Conservation (phyloP, 2,888 invertebrate species). For the Gnatocerus cornutus region DNA sequence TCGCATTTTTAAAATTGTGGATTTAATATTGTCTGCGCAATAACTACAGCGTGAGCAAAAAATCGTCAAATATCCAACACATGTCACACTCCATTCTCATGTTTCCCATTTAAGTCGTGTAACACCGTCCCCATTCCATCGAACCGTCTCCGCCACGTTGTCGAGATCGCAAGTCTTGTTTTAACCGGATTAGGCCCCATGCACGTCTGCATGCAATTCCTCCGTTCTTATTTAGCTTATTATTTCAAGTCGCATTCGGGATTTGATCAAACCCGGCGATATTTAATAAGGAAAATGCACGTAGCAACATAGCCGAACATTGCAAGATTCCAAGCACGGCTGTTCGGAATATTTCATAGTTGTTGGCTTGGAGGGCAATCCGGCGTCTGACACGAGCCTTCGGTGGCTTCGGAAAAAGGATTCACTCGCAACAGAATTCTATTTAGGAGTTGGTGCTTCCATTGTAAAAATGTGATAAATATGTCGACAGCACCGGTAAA, state of each 20-base stretch:
- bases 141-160: not conserved
- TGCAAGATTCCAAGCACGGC: constrained; percentile 62
- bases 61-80: too few species aligned
- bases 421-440: constrained; percentile 31
- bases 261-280: constrained; percentile 47
- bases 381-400: constrained; percentile 39
- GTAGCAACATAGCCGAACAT: constrained; percentile 1
- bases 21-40: too few species aligned
- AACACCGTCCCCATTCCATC: not conserved
- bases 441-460: constrained; percentile 31
- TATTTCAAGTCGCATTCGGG: constrained; percentile 36
- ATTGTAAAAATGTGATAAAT: constrained; percentile 43
- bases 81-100: not conserved
- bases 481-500: constrained; percentile 41
- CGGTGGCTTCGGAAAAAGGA: constrained; percentile 30
- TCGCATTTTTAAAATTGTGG: too few species aligned
- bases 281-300: constrained; percentile 56
- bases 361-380: constrained; percentile 49
- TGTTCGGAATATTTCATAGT: constrained; percentile 64
- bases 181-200: constrained; percentile 1
- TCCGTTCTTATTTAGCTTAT: constrained; percentile 43
- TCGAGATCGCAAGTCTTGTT: not conserved
- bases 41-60: too few species aligned
- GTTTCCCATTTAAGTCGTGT: not conserved
- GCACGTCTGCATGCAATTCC: constrained; percentile 18